Evolutionary conservation across 2,888 invertebrate species (phyloP), one percentile per base, ranked within the genome.

Genomic region (Pyrochroa serraticornis): DNA sequence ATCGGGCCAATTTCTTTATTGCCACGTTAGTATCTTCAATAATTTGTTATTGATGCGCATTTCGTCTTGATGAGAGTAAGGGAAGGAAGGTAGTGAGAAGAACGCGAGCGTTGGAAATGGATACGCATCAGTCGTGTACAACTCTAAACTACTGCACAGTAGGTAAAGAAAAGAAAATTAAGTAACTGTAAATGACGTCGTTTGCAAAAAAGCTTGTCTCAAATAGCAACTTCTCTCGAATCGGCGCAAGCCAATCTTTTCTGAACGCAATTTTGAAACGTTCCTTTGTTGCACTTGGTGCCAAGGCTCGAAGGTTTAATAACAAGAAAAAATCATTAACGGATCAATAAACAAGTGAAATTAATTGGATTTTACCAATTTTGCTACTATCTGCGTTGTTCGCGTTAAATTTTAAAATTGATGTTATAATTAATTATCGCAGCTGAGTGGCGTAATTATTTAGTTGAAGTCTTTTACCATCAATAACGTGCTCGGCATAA

Each of bases 171-270:
- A 50, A 30, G 42, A 36, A 42, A 44, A 52, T 52, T 52, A 37
- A 42, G 22, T 52, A 43, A 44, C 38, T 44, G 43, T 39, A 46
- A 53, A 46, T 46, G 46, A 54, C 12, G 14, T 39, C 46, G 42
- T 47, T 32, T 38, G 34, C 7, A 53, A 35, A 22, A 52, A 31
- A 12, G 32, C n/a, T 7, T 22, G 22, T 30, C 35, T 43, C 8
- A 37, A 39, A 43, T 22, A 31, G 9, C 35, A 14, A 1, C 2
- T 36, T 42, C n/a, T 13, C 22, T 35, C 30, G 12, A 49, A 41
- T 38, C 38, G 48, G 38, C 30, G 38, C 38, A 48, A 37, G 34
- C 9, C 22, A 42, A 51, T 43, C 44, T 36, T 13, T 37, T 22
- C 9, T 44, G 22, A 22, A 5, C 22, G 22, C 22, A 22, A 22